phyloP scores from a whole-genome alignment of 2,113 vertebrate species.

The Lucifuga dentata region DNA sequence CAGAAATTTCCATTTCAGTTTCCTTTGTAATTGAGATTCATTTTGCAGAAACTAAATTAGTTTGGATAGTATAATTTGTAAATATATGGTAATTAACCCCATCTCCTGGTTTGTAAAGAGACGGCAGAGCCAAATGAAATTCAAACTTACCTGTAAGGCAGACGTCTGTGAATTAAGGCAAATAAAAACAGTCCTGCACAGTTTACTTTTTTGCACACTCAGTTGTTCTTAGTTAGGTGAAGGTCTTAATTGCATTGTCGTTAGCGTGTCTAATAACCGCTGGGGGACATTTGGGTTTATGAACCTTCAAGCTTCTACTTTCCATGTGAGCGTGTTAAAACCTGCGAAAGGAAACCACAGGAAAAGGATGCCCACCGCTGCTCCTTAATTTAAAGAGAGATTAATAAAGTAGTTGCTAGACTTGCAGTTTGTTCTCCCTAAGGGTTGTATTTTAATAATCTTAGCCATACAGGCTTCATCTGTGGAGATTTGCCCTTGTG shows the following conservation, averaged over 20 bases:
- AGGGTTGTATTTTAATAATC: slow-evolving; percentile 82
- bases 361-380: slow-evolving; percentile 76
- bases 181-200: slow-evolving; percentile 77
- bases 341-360: slow-evolving; percentile 70
- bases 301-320: slow-evolving; percentile 66
- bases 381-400: slow-evolving; percentile 78
- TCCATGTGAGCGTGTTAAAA: slow-evolving; percentile 40
- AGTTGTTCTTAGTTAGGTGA: slow-evolving; percentile 75
- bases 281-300: slow-evolving; percentile 78
- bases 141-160: slow-evolving; percentile 83
- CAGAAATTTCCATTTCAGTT: slow-evolving; percentile 66
- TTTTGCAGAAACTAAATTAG: slow-evolving; percentile 75
- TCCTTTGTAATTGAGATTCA: slow-evolving; percentile 76
- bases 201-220: slow-evolving; percentile 81
- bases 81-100: slow-evolving; percentile 81
- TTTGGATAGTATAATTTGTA: slow-evolving; percentile 82
- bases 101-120: slow-evolving; percentile 61
- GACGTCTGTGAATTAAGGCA: slow-evolving; percentile 69
- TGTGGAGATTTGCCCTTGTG: slow-evolving; percentile 75
- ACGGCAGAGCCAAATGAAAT: slow-evolving; percentile 73
- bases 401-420: slow-evolving; percentile 83
- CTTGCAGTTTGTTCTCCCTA: slow-evolving; percentile 83
- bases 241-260: slow-evolving; percentile 79
- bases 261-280: slow-evolving; percentile 80
- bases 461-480: slow-evolving; percentile 75